Evolutionary conservation across 2,797 vertebrate species (phyloP), one percentile per base, ranked within the genome.

Genomic region (Spondyliosoma cantharus): DNA sequence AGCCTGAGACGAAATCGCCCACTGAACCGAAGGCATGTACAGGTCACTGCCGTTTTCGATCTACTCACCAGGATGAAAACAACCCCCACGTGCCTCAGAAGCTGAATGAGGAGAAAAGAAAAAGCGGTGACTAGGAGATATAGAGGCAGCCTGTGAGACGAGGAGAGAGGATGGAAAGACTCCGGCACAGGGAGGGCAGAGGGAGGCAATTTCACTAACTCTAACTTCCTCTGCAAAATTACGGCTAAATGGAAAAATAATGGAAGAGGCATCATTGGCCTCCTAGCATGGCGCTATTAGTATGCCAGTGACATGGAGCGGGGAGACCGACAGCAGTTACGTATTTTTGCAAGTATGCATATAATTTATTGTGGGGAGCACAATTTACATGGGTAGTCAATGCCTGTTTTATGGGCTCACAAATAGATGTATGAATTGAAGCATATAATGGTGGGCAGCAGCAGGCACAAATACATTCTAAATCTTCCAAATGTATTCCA

Each of bases 341-440:
- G 96, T 97, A 96, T 97, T 97, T 97, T 97, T 97, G 97, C 97
- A 98, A 98, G 97, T 98, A 97, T 98, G 97, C 97, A 98, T 98
- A 97, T 98, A 98, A 99, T 98, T 98, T 98, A 98, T 98, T 98
- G 97, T 97, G 96, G 95, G 97, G 97, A 98, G 98, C 96, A 98
- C 97, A 98, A 99, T 98, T 99, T 99, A 98, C 97, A 98, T 97
- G 97, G 96, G 96, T 97, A 98, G 97, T 98, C 97, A 97, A 97
- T 97, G 97, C 96, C 97, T 97, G 96, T 97, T 98, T 98, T 98
- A 98, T 97, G 96, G 96, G 96, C 96, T 96, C 96, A 97, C 97
- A 98, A 98, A 99, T 98, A 98, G 97, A 98, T 96, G 97, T 96
- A 98, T 98, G 97, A 99, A 98, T 95, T 97, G 96, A 97, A 98